Evolutionary conservation across 2,797 vertebrate genomes (phyloP), one percentile per base, ranked within the genome.

Genomic region (Loris lydekkerianus): DNA sequence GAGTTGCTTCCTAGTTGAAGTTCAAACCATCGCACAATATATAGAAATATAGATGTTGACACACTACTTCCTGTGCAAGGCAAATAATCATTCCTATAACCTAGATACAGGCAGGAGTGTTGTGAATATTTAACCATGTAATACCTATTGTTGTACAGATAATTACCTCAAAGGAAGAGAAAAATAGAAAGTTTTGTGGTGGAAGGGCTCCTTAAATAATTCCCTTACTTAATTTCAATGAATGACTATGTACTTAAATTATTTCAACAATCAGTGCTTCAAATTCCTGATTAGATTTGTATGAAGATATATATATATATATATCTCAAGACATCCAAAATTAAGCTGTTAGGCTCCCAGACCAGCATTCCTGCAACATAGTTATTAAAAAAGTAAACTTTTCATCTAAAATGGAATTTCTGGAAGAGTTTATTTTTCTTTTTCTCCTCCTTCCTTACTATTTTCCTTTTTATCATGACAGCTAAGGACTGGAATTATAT

Each of bases 101-200:
- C 21, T 82, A 18, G 31, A 63, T 29, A 63, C 18, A 63, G 23
- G 31, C 29, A 67, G 40, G 61, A 34, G n/a, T 3, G 2, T 37
- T 69, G 76, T 58, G 49, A 56, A 5, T 31, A 31, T 76, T 60
- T 76, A 78, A 34, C 4, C 11, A 43, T 61, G 78, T 46, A 77
- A 27, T 73, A 58, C 13, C 61, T 25, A 7, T 0, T 78, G 46
- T 87, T 58, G 23, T 25, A 31, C 7, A 56, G 81, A 76, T 27
- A 81, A 49, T 23, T 92, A 69, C 87, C 60, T 25, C 58, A 86
- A 86, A 87, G 29, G 40, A 87, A 56, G 56, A 93, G 58, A 75
- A 53, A 83, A 84, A 80, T 29, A 34, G 56, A 56, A 80, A 14
- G 40, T 34, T 31, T 31, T 37, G 13, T 29, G 56, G 34, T 85